These are phyloP conservation scores for Callipepla californica DNA, from an alignment of 2,113 vertebrate species.

Conservation along the genomic window DNA sequence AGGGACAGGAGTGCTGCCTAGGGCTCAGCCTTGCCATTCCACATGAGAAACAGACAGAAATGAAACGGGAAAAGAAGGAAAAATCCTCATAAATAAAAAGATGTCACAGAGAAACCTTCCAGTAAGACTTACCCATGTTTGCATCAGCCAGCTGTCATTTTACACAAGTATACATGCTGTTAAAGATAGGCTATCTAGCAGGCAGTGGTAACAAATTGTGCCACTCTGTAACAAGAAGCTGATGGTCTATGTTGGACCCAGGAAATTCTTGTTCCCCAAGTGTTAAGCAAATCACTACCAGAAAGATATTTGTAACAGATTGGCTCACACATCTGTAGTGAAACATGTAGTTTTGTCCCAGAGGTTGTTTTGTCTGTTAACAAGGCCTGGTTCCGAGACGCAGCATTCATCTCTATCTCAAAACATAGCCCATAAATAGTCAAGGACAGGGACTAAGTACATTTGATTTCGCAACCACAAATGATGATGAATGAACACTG, in stretches of 20 bases:
- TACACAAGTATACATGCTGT: neutral
- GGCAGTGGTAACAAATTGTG: neutral
- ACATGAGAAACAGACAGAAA: neutral
- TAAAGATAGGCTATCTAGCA: neutral
- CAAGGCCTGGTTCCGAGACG: neutral
- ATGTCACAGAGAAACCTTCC: neutral
- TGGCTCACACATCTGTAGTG: neutral
- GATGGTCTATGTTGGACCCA: neutral
- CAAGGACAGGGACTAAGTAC: neutral
- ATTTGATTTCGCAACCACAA: neutral
- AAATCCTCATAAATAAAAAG: neutral
- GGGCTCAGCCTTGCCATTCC: neutral
- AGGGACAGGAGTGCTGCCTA: neutral
- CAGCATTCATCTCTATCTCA: neutral
- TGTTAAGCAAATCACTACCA: neutral
- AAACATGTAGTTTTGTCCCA: neutral
- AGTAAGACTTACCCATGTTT: neutral
- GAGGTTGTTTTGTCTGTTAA: slow-evolving; percentile 3
- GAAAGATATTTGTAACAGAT: neutral
- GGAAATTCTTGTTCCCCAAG: neutral
- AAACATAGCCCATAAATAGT: neutral
- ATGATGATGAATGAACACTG: slow-evolving; percentile 30
- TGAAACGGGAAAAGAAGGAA: neutral
- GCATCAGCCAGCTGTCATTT: neutral
- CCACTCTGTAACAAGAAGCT: neutral